A percentile compares a stretch with the other conserved stretches of the same genome.
Evolutionary conservation across 2,888 invertebrate genomes (phyloP).

Genomic region (Agrenia bidenticulata): DNA sequence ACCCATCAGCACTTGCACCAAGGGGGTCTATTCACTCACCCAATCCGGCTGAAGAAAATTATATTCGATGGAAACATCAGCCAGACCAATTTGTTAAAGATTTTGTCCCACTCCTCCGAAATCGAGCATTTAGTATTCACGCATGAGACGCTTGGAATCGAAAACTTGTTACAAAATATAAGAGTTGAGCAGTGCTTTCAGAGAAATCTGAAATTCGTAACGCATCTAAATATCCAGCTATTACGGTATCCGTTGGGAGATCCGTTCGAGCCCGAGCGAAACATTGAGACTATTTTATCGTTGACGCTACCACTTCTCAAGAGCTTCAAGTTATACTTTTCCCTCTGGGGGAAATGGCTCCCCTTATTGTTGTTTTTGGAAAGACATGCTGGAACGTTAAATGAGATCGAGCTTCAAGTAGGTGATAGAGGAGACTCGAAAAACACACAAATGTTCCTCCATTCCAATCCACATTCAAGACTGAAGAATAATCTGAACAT

Average conservation of each 20-base stretch:
- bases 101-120: slow-evolving; percentile 34
- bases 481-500: slow-evolving; percentile 10
- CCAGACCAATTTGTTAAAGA: slow-evolving; percentile 28
- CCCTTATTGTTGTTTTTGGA: slow-evolving; percentile 37
- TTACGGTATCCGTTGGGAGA: slow-evolving; percentile 45
- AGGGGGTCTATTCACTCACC: slow-evolving; percentile 25
- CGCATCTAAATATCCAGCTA: slow-evolving; percentile 42
- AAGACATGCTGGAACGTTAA: slow-evolving; percentile 36
- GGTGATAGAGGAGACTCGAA: slow-evolving; percentile 45
- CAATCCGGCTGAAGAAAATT: slow-evolving; percentile 36
- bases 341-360: slow-evolving; percentile 45
- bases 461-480: slow-evolving; percentile 15
- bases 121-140: slow-evolving; percentile 42
- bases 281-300: slow-evolving; percentile 36
- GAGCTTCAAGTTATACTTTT: slow-evolving; percentile 45
- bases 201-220: slow-evolving; percentile 21
- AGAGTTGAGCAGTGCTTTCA: slow-evolving; percentile 24
- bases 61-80: slow-evolving; percentile 44
- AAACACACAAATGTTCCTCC: slow-evolving; percentile 39
- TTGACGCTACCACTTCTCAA: slow-evolving; percentile 33
- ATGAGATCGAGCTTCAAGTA: slow-evolving; percentile 44
- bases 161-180: slow-evolving; percentile 25
- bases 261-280: slow-evolving; percentile 31
- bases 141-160: slow-evolving; percentile 44
- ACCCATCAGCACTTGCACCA: slow-evolving; percentile 18